Evolutionary conservation across 2,888 invertebrate species (phyloP).

Genomic region (Trachelus iudaicus): DNA sequence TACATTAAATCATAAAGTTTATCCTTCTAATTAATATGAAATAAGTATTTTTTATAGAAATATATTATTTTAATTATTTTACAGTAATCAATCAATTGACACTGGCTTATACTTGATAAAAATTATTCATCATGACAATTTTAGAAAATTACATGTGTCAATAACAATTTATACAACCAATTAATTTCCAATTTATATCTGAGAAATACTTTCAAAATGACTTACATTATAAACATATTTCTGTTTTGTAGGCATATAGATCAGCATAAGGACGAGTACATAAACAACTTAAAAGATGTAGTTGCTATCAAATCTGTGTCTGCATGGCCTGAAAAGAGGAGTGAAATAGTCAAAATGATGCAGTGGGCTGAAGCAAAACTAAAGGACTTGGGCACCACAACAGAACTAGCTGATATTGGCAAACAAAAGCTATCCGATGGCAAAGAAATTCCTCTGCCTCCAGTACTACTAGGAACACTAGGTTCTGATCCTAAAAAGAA

Average conservation of each 20-base stretch:
- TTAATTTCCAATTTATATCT: background rate
- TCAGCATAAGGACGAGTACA: constrained; percentile 78
- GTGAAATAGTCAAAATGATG: constrained; percentile 87
- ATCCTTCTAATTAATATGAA: background rate
- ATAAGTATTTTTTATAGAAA: constrained; percentile 2
- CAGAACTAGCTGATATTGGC: constrained; percentile 82
- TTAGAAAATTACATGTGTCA: background rate
- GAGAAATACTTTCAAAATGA: constrained; percentile 4
- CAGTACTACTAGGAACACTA: constrained; percentile 82
- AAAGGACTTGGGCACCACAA: constrained; percentile 76
- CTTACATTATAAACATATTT: constrained; percentile 20
- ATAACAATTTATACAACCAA: background rate
- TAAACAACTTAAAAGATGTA: constrained; percentile 82
- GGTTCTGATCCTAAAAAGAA: constrained; percentile 87
- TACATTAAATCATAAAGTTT: background rate
- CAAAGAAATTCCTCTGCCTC: constrained; percentile 81
- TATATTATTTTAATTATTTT: background rate
- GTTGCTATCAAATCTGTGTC: constrained; percentile 97
- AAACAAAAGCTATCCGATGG: constrained; percentile 79
- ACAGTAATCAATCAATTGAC: background rate
- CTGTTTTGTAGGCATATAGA: constrained; percentile 78
- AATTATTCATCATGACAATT: background rate
- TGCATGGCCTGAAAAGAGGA: constrained; percentile 84
- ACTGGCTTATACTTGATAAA: background rate
- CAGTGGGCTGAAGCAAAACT: constrained; percentile 81